Percentiles rank a stretch among this genome's conserved stretches.
Evolutionary conservation across 2,888 invertebrate species (phyloP).

Genomic region (Oligia strigilis): DNA sequence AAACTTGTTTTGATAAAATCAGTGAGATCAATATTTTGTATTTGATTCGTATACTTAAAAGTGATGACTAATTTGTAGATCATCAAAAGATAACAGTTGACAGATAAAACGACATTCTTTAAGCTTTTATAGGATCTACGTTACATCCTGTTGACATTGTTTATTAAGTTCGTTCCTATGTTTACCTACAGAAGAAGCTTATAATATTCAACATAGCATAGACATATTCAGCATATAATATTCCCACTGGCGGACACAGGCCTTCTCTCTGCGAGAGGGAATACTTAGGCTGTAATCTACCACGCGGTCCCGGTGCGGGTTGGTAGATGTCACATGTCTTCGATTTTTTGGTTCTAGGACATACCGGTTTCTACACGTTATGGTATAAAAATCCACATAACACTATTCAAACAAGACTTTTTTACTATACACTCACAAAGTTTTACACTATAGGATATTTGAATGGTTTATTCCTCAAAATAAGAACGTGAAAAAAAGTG

Average conservation of each 20-base stretch:
- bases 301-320: too few species aligned
- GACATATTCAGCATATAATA: too few species aligned
- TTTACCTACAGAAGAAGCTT: too few species aligned
- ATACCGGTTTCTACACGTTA: too few species aligned
- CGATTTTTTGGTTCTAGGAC: too few species aligned
- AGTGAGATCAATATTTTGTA: slow-evolving; percentile 1
- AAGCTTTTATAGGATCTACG: slow-evolving; percentile 8
- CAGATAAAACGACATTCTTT: slow-evolving; percentile 40
- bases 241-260: too few species aligned
- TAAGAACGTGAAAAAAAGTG: background rate
- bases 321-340: too few species aligned
- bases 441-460: background rate
- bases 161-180: background rate
- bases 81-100: slow-evolving; percentile 23
- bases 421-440: background rate
- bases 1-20: slow-evolving; percentile 8
- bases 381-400: too few species aligned
- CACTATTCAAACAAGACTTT: background rate
- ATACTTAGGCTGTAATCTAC: too few species aligned
- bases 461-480: background rate
- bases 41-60: background rate
- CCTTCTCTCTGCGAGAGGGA: too few species aligned
- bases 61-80: slow-evolving; percentile 24
- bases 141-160: slow-evolving; percentile 47
- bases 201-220: too few species aligned